Conservation (phyloP, 2,888 invertebrate genomes). For the Scelioninae gen. 2 region DNA sequence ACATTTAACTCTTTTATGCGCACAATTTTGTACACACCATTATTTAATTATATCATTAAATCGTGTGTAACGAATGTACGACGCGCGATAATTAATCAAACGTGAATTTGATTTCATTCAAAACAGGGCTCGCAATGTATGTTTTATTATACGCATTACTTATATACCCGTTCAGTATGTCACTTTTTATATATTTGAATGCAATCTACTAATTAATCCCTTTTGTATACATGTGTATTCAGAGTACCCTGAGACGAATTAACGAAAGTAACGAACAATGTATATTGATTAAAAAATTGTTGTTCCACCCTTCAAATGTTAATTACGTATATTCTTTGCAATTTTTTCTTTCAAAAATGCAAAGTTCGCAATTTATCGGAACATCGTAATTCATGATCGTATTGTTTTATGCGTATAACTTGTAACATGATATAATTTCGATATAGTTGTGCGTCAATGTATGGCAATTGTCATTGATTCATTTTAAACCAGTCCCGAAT, state of each 20-base stretch:
- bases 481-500: neutral
- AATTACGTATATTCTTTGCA: neutral
- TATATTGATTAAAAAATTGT: neutral
- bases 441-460: neutral
- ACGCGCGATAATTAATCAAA: neutral
- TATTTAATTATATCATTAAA: constrained; percentile 3
- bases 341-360: constrained; percentile 3
- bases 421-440: constrained; percentile 11
- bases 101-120: neutral
- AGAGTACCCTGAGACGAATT: neutral
- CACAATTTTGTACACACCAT: neutral
- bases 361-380: neutral
- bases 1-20: neutral
- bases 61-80: neutral
- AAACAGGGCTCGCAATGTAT: neutral
- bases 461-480: constrained; percentile 5
- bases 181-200: constrained; percentile 1
- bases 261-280: neutral
- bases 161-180: neutral
- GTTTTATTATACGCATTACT: neutral
- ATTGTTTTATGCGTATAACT: neutral
- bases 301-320: neutral
- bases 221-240: neutral
- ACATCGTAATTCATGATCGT: neutral
- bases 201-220: constrained; percentile 1